Base-by-base conservation (phyloP, 2,888 invertebrate species). In the Ormyrus labotus region DNA sequence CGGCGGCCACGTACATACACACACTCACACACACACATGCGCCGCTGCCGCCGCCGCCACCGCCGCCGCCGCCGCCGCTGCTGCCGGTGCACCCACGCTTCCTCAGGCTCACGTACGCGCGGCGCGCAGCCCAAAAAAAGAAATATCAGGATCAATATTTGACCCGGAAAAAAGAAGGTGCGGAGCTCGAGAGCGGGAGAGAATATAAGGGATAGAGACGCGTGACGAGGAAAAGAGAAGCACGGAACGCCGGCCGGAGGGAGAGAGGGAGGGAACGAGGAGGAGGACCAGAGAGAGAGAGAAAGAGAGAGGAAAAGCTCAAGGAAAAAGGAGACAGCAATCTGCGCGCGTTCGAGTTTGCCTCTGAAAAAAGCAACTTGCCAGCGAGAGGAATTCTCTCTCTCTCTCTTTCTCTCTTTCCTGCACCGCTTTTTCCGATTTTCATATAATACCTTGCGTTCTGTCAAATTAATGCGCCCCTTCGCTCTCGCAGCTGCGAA, bases 121-220 rank as follows among this genome's bases (percentile, higher is more conserved):
- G 58, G 77, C 76, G 73, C 77, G 77, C 81, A 69, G 70, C 70
- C 78, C 57, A 81, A 81, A 81, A 81, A 81, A 81, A 81, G 80
- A 87, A 86, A 87, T 87, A 84, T 86, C 85, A 67, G 83, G 85
- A 86, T 87, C 87, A 85, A 86, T 86, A 86, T 87, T 86, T 85
- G 87, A 86, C 86, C 85, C 82, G 82, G 82, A 82, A 82, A 75
- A 82, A 82, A 82, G 80, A 73, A 82, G 74, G 72, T 63, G 76
- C 75, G 70, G 57, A 63, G 55, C 74, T 75, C 64, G 58, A 63
- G 61, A 75, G 71, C 67, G 13, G 9, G 53, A 65, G 13, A 47
- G 60, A 53, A 64, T 53, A 11, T 19, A 9, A 48, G 57, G 60
- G 75, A 67, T 48, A 10, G 58, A 70, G 34, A 34, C 34, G 58